Conservation (phyloP, 2,888 invertebrate species). For the Cheilosia variabilis region DNA sequence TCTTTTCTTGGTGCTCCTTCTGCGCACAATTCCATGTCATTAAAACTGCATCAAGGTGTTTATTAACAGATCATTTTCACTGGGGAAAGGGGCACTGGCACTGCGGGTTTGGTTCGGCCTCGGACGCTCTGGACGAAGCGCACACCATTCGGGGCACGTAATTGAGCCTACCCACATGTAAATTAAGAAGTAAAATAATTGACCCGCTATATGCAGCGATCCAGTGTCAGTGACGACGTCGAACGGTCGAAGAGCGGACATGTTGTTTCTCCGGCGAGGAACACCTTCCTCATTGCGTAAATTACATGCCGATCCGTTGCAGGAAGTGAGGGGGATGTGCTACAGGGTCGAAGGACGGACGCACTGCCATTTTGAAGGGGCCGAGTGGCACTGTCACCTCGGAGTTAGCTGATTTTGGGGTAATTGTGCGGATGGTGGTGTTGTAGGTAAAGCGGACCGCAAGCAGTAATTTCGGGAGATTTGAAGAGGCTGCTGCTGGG, state of each 20-base stretch:
- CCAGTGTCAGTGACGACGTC: neutral
- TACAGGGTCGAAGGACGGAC: neutral
- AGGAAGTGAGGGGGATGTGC: constrained; percentile 24
- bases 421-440: constrained; percentile 62
- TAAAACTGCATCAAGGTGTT: constrained; percentile 75
- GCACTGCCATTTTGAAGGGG: neutral
- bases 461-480: constrained; percentile 53
- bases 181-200: constrained; percentile 75
- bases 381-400: constrained; percentile 41
- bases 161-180: constrained; percentile 68
- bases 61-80: constrained; percentile 74
- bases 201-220: constrained; percentile 45
- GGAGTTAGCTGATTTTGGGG: constrained; percentile 36
- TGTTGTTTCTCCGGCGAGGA: constrained; percentile 25
- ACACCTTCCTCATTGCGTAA: constrained; percentile 71
- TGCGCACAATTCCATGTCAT: constrained; percentile 66
- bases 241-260: constrained; percentile 9
- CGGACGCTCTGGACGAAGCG: neutral
- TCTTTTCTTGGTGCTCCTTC: neutral
- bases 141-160: constrained; percentile 53
- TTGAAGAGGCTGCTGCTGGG: constrained; percentile 31
- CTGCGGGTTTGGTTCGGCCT: neutral
- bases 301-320: constrained; percentile 65
- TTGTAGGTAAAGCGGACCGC: constrained; percentile 61
- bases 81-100: constrained; percentile 8